Percentiles rank a stretch among this genome's conserved stretches.
These are phyloP conservation scores for Pachliopta kotzebuea DNA, from an alignment of 2,888 invertebrate species.

Conservation along the genomic window DNA sequence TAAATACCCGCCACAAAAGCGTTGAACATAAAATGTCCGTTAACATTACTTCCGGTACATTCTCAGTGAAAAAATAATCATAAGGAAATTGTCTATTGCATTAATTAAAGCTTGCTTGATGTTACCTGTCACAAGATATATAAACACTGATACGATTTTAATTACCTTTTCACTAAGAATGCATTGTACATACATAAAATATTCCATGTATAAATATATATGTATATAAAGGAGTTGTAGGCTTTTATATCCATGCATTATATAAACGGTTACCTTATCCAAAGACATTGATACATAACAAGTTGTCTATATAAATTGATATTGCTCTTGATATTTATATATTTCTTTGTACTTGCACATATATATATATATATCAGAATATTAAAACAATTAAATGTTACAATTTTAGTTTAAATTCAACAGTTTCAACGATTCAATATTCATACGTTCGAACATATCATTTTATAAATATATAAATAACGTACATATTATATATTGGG, in stretches of 20 bases:
- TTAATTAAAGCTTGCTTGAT: constrained; percentile 25
- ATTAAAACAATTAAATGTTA: constrained; percentile 22
- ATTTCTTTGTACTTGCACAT: constrained; percentile 22
- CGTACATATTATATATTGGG: too few species aligned
- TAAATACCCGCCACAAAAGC: constrained; percentile 12
- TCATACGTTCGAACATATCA: too few species aligned
- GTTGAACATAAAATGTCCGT: neutral
- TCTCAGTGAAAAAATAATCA: constrained; percentile 10
- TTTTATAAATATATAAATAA: too few species aligned
- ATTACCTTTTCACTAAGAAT: constrained; percentile 17
- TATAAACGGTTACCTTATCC: constrained; percentile 7
- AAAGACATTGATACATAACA: constrained; percentile 18
- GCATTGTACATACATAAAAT: constrained; percentile 15
- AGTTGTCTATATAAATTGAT: constrained; percentile 19
- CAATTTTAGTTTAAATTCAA: constrained; percentile 30
- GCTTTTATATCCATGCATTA: neutral
- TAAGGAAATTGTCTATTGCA: constrained; percentile 12
- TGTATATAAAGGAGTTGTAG: constrained; percentile 16
- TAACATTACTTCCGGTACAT: constrained; percentile 6
- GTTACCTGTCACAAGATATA: neutral
- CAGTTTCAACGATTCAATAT: constrained; percentile 28
- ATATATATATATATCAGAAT: constrained; percentile 15
- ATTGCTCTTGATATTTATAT: constrained; percentile 25
- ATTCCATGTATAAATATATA: constrained; percentile 5
- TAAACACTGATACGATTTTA: neutral